Conservation (phyloP, 1,140 invertebrate genomes). For the Caerostris extrusa region DNA sequence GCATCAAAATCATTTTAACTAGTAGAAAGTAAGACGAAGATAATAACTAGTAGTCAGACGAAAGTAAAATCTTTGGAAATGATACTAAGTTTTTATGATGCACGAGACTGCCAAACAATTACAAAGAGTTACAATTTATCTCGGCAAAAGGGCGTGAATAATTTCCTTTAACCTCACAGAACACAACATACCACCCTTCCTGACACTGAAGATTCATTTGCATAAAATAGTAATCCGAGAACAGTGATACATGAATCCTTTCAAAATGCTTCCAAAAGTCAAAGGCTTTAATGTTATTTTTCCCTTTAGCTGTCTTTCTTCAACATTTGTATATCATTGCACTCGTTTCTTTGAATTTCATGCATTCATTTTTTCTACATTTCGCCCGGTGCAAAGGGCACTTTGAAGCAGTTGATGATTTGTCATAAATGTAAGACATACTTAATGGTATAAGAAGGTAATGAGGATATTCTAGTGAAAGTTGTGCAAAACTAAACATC, state of each 20-base stretch:
- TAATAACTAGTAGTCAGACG: no score
- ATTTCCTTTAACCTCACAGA: neutral
- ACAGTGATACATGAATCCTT: neutral
- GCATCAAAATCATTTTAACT: no score
- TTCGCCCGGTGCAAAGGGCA: no score
- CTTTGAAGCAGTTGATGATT: no score
- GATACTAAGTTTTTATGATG: neutral
- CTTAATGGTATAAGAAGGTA: no score
- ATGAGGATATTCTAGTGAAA: no score
- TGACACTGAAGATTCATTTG: neutral
- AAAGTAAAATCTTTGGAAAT: no score
- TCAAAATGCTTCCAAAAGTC: neutral
- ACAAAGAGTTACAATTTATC: neutral
- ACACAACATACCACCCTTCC: neutral
- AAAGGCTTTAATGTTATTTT: constrained; percentile 9
- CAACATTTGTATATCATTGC: neutral
- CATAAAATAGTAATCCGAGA: neutral
- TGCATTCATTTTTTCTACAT: no score
- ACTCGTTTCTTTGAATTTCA: neutral
- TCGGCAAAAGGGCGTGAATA: neutral
- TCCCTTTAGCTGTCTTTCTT: neutral
- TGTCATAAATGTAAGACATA: no score
- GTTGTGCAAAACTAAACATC: no score
- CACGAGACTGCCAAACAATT: neutral
- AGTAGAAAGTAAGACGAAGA: no score